Evolutionary conservation across 1,140 invertebrate species (phyloP), one percentile per base, ranked within the genome.

Genomic region (Pectinophora gossypiella): DNA sequence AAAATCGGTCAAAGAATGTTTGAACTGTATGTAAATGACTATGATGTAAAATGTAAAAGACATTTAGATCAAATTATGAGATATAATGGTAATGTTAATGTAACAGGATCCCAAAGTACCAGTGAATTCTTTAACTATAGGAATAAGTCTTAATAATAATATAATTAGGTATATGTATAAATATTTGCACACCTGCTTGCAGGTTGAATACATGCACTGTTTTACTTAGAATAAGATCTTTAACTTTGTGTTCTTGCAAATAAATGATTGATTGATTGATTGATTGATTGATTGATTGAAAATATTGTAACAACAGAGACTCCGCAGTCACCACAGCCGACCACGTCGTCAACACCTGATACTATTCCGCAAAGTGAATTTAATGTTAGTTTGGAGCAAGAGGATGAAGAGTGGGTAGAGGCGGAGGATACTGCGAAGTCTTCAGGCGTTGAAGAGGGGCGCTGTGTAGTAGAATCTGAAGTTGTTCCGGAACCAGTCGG

Each of bases 31-130:
- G 7, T 47, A 2, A 47, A 13, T 1, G 45, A 47, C 15, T 27
- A 16, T 19, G 19, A 47, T 27, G 23, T 16, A 13, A 47, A 9
- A 3, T 27, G 45, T 47, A 27, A 13, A 2, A 23, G 45, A 4
- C 45, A 47, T 27, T 16, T 27, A 9, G 43, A 38, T 48, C 45
- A 47, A 27, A 47, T 47, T 10, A 2, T 21, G 2, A 47, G 32
- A 12, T 47, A 32, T 47, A 47, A 21, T 1, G 15, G n/a, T 7
- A 4, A 23, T 2, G 6, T n/a, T n/a, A 38, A 23, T 23, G 6
- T 38, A 15, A 38, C 13, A 3, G 3, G 15, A 38, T n/a, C 13
- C n/a, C n/a, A n/a, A n/a, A n/a, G n/a, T n/a, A n/a, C n/a, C n/a
- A n/a, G n/a, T n/a, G n/a, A n/a, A n/a, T n/a, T n/a, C n/a, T n/a